Evolutionary conservation across 2,888 invertebrate genomes (phyloP).

Genomic region (Drosophila barbarae): DNA sequence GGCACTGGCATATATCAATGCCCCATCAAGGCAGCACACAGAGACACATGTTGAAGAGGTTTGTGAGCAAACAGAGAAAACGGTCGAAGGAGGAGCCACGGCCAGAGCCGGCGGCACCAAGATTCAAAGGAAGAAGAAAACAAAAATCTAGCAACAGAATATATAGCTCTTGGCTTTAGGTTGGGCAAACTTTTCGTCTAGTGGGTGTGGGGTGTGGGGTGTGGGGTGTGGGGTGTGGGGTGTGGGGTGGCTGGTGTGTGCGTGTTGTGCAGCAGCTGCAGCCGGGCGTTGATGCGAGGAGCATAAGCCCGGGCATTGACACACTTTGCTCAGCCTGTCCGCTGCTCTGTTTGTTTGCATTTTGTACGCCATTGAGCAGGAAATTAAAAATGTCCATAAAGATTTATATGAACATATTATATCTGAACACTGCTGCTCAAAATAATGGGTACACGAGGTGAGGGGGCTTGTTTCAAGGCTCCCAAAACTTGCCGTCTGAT

Average conservation of each 20-base stretch:
- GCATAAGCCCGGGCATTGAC: constrained; percentile 47
- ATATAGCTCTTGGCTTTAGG: constrained; percentile 41
- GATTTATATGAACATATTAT: constrained; percentile 42
- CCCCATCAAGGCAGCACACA: constrained; percentile 15
- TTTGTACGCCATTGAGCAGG: constrained; percentile 38
- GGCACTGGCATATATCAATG: constrained; percentile 42
- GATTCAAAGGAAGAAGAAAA: constrained; percentile 14
- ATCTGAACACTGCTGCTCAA: too few species aligned
- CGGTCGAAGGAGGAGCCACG: constrained; percentile 49
- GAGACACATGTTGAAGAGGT: constrained; percentile 41
- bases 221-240: background rate
- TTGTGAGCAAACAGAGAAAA: constrained; percentile 60
- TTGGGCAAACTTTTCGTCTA: constrained; percentile 41
- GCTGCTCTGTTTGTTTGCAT: constrained; percentile 40
- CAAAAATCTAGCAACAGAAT: constrained; percentile 18
- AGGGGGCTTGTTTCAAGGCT: too few species aligned
- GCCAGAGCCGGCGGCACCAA: constrained; percentile 2
- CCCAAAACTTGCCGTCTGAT: too few species aligned
- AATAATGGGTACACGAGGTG: too few species aligned
- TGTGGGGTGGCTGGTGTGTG: background rate
- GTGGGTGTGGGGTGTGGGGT: background rate
- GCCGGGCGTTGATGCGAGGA: constrained; percentile 14
- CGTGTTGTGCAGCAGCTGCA: constrained; percentile 1
- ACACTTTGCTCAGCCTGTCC: constrained; percentile 46
- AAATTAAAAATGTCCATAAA: constrained; percentile 61